Base-by-base conservation (phyloP, 64 coral and sea anemone genomes). In the Orbicella faveolata region DNA sequence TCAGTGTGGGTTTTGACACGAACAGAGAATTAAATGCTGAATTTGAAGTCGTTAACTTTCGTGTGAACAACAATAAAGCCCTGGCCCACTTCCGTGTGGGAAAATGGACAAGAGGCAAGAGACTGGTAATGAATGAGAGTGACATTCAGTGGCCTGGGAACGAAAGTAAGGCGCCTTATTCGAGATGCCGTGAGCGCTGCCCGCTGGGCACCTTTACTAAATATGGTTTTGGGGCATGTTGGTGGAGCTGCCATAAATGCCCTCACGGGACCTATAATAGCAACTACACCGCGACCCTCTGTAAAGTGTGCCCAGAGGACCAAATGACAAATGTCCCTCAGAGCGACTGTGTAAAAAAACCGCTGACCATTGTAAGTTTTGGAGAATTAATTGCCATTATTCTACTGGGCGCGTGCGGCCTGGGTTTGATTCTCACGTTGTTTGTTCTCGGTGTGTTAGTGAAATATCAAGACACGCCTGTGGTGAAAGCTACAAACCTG, bases 401-500 rank as follows among this genome's bases (percentile, higher is more conserved):
- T 13, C 36, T 97, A 34, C 52, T 94, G 21, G 79, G 68, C 0
- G 84, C 89, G 16, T 90, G 88, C 72, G 89, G 79, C 17, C 16
- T 97, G 62, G 95, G 95, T 14, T 83, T 80, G 36, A 74, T 90
- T 4, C 54, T 88, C 19, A 94, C 91, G 11, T 48, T 90, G 4
- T 75, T 90, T 19, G 92, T 94, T 1, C 36, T 97, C 16, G 85
- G 78, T 20, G 87, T 97, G 1, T 84, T 97, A 36, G 59, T 97
- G 25, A 90, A 88, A 36, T 97, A 90, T 59, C 92, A 94, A 39
- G 65, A 83, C 34, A 97, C 95, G 0, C 95, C 95, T n/a, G 95
- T 97, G 61, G 92, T 97, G 57, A 90, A 91, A 25, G 95, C 92
- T 17, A 84, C 92, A 10, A 97, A 97, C 54, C 64, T 90, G 23